A percentile compares a stretch with the other conserved stretches of the same genome.
These are phyloP conservation scores for Halocynthia aurantium DNA, from an alignment of 23 tunicate species.

Conservation along the genomic window DNA sequence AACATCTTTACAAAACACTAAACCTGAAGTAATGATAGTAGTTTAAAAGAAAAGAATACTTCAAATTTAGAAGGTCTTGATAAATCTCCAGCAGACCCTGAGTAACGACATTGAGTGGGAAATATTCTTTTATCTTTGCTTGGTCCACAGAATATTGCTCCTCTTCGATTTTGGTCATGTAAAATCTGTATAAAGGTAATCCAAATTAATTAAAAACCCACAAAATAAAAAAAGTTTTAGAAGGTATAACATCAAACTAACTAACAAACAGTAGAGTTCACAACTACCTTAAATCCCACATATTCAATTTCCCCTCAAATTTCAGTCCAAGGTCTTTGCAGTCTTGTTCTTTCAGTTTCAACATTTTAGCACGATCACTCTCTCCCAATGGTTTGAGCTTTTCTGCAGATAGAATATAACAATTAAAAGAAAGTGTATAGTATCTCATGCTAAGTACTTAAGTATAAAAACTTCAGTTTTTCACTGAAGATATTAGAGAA, in stretches of 20 bases:
- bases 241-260: not conserved
- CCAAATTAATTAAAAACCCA: not conserved
- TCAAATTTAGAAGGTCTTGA: slow-evolving; percentile 59
- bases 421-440: too few relatives aligned
- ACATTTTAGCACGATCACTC: slow-evolving; percentile 45
- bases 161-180: slow-evolving; percentile 76
- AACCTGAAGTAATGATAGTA: not conserved
- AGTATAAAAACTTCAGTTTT: too few relatives aligned
- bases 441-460: too few relatives aligned
- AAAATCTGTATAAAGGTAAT: slow-evolving; percentile 38
- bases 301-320: slow-evolving; percentile 76
- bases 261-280: not conserved
- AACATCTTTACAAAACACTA: not conserved
- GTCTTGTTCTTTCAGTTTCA: slow-evolving; percentile 62
- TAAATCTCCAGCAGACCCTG: slow-evolving; percentile 72
- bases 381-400: slow-evolving; percentile 74
- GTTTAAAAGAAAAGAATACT: slow-evolving; percentile 25
- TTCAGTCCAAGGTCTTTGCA: slow-evolving; percentile 36
- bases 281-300: slow-evolving; percentile 89
- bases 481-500: too few relatives aligned
- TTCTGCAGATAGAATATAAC: slow-evolving; percentile 21
- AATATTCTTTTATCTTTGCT: slow-evolving; percentile 66
- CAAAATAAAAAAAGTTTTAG: not conserved
- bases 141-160: slow-evolving; percentile 69
- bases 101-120: slow-evolving; percentile 73